These are phyloP conservation scores for Sebastes iracundus DNA, from an alignment of 2,797 vertebrate genomes.

Conservation along the genomic window DNA sequence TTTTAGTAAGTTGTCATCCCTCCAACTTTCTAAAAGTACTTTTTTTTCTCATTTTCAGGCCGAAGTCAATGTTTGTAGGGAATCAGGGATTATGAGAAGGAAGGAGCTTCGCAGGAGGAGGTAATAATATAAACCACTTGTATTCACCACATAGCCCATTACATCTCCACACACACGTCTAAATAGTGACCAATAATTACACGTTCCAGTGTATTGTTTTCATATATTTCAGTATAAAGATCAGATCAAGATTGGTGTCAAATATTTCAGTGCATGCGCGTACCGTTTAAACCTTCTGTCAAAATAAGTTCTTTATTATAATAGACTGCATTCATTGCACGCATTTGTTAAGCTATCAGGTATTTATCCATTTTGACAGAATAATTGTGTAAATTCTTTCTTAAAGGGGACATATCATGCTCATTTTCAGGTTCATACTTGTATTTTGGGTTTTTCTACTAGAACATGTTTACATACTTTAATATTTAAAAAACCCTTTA, in stretches of 20 bases:
- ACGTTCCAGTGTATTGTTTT: background rate
- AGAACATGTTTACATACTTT: too few relatives aligned
- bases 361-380: background rate
- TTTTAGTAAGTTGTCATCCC: background rate
- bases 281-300: background rate
- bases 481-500: rapidly evolving
- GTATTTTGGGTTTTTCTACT: too few relatives aligned
- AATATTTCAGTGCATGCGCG: background rate
- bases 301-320: background rate
- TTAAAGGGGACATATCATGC: too few relatives aligned
- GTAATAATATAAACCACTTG: slow-evolving; percentile 28
- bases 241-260: background rate
- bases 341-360: background rate
- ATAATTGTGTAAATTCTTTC: background rate
- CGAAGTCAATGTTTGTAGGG: slow-evolving; percentile 71
- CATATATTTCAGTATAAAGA: background rate
- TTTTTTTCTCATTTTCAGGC: slow-evolving; percentile 60
- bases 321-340: background rate
- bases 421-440: too few relatives aligned
- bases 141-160: background rate
- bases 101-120: slow-evolving; percentile 25
- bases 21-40: background rate
- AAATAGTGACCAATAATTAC: background rate
- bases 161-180: background rate
- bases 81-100: slow-evolving; percentile 66